These are phyloP conservation scores for Harpalus rufipes DNA, from an alignment of 2,888 invertebrate species.

Conservation along the genomic window DNA sequence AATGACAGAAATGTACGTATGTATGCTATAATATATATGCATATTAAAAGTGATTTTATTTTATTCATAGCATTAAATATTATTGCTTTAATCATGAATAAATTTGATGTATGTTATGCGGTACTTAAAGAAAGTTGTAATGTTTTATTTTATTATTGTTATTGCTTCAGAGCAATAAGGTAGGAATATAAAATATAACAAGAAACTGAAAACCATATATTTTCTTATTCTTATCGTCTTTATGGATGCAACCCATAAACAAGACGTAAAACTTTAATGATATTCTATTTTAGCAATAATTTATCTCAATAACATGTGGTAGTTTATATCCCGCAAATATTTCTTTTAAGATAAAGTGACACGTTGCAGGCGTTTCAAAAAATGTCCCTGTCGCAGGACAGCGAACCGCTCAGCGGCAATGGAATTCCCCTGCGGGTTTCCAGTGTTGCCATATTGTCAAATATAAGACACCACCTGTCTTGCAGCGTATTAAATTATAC, in stretches of 20 bases:
- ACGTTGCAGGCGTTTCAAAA: conserved; percentile 43
- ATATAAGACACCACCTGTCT: conserved; percentile 52
- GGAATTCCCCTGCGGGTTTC: conserved; percentile 20
- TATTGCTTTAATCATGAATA: too few species aligned
- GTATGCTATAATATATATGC: too few species aligned
- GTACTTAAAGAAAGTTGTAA: too few species aligned
- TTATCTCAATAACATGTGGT: conserved; percentile 34
- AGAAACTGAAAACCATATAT: too few species aligned
- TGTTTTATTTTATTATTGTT: too few species aligned
- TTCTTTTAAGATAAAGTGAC: conserved; percentile 6
- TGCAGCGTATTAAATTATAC: conserved; percentile 57
- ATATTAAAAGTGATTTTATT: too few species aligned
- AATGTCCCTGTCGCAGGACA: conserved; percentile 15
- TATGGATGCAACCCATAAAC: conserved; percentile 23
- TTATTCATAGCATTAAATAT: too few species aligned
- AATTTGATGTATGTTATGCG: too few species aligned
- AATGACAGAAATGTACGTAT: too few species aligned
- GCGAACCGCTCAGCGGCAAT: background rate
- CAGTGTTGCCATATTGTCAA: conserved; percentile 27
- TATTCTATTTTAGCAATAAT: conserved; percentile 54
- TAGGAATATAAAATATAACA: too few species aligned
- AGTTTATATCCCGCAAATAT: conserved; percentile 17
- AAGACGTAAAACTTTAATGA: conserved; percentile 26
- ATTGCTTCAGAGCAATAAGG: too few species aligned
- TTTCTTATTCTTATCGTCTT: conserved; percentile 27